These are phyloP conservation scores for Hylaeus volcanicus DNA, from an alignment of 1,140 invertebrate species.

Conservation along the genomic window DNA sequence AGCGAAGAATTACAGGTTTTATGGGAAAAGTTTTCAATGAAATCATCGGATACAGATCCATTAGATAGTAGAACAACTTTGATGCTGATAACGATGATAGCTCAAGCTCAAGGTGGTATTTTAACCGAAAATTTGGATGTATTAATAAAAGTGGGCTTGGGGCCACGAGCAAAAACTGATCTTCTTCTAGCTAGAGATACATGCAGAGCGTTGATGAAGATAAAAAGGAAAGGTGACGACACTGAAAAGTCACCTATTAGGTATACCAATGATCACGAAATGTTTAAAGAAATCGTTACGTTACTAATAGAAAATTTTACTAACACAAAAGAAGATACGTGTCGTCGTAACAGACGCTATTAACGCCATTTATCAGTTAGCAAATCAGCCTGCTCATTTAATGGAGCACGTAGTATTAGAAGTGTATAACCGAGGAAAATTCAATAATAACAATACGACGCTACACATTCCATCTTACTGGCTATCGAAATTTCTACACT, in stretches of 20 bases:
- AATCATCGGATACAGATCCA: constrained; percentile 85
- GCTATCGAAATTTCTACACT: constrained; percentile 85
- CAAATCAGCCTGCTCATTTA: constrained; percentile 74
- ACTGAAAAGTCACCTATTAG: constrained; percentile 62
- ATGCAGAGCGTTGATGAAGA: constrained; percentile 82
- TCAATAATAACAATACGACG: constrained; percentile 30
- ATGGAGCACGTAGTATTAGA: constrained; percentile 68
- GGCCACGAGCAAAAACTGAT: constrained; percentile 79
- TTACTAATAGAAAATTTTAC: constrained; percentile 80
- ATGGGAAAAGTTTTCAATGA: constrained; percentile 91
- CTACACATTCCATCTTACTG: constrained; percentile 62
- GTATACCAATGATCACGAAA: constrained; percentile 81
- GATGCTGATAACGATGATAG: constrained; percentile 88
- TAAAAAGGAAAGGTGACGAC: constrained; percentile 71
- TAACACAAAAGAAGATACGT: constrained; percentile 79
- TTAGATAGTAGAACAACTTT: constrained; percentile 87
- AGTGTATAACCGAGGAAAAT: constrained; percentile 47
- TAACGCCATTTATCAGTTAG: constrained; percentile 83
- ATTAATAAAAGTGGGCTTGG: constrained; percentile 82
- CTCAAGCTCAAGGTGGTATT: constrained; percentile 81
- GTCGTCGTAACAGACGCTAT: constrained; percentile 82
- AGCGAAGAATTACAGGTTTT: constrained; percentile 82
- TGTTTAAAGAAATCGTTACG: constrained; percentile 80
- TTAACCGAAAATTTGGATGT: constrained; percentile 83
- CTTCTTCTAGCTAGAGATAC: constrained; percentile 82